These are phyloP conservation scores for Cephus nigrinus DNA, from an alignment of 2,888 invertebrate species.

Conservation along the genomic window DNA sequence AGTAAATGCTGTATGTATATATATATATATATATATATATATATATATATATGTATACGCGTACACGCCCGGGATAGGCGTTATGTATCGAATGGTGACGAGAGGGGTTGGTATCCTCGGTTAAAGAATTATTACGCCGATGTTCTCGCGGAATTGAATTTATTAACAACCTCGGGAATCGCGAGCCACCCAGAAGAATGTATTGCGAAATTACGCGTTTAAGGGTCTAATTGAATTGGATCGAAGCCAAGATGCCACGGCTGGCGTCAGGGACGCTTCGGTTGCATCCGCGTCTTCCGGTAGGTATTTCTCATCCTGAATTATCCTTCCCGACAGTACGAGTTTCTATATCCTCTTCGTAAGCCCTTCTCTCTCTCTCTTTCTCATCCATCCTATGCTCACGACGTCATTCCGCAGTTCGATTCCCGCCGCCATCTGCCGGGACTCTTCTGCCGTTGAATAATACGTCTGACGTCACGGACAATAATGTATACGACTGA, in stretches of 20 bases:
- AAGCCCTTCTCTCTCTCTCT: neutral
- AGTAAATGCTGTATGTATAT: too few species aligned
- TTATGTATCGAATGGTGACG: neutral
- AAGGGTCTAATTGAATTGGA: constrained; percentile 12
- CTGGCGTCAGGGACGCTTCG: constrained; percentile 5
- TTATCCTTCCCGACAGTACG: neutral
- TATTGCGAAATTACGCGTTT: constrained; percentile 9
- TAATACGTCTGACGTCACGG: neutral
- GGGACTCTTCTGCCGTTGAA: neutral
- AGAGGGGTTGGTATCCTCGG: neutral
- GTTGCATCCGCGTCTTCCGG: constrained; percentile 1
- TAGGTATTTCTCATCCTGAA: neutral
- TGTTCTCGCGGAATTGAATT: neutral
- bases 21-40: too few species aligned
- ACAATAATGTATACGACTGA: neutral
- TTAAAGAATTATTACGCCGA: neutral
- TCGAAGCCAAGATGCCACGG: constrained; percentile 1
- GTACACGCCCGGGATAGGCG: neutral
- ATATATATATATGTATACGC: too few species aligned
- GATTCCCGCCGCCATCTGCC: neutral
- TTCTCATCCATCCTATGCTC: neutral
- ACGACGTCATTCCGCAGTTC: neutral
- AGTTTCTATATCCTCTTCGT: neutral
- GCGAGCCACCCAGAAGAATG: constrained; percentile 2
- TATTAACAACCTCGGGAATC: neutral